Base-by-base conservation (phyloP, 2,888 invertebrate genomes). In the Scrobipalpa costella region DNA sequence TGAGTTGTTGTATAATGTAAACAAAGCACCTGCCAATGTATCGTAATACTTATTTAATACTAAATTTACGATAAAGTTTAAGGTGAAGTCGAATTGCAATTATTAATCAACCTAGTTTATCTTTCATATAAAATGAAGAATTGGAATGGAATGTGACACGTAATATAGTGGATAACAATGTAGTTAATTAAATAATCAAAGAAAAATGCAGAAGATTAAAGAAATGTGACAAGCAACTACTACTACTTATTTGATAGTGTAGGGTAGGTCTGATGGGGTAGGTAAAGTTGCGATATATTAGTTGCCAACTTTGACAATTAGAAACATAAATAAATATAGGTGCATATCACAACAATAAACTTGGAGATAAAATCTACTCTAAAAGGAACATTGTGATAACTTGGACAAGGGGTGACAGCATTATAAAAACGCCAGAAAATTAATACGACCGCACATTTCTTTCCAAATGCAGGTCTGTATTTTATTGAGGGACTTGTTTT, bases 401-500 rank as follows among this genome's bases (percentile, higher is more conserved):
- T 47, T n/a, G 47, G 1, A 19, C 15, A 19, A 19, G 49, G 1
- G 15, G 15, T 19, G 21, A 19, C 49, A 8, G 15, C 49, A 19
- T 8, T 17, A 49, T 19, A 49, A 49, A 49, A 49, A 8, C 7
- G 7, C 7, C 19, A 49, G 15, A 49, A 49, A 34, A 55, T n/a
- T 34, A 7, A 55, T 15, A 55, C n/a, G 15, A 17, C 17, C 55
- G 60, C 64, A 69, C 62, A 67, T 74, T 73, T 79, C 74, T 72
- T 69, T 66, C 67, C 36, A 57, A 64, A 66, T 73, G 71, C 27
- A 67, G n/a, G n/a, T n/a, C n/a, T 59, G 11, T 57, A 57, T 50
- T 65, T 71, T 68, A 69, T 67, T 64, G 65, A 68, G 62, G 66
- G 66, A 73, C 72, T 68, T 70, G 67, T 68, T 67, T 71, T 72